Evolutionary conservation across 2,113 vertebrate species (phyloP).

Genomic region (Marmota flaviventris): DNA sequence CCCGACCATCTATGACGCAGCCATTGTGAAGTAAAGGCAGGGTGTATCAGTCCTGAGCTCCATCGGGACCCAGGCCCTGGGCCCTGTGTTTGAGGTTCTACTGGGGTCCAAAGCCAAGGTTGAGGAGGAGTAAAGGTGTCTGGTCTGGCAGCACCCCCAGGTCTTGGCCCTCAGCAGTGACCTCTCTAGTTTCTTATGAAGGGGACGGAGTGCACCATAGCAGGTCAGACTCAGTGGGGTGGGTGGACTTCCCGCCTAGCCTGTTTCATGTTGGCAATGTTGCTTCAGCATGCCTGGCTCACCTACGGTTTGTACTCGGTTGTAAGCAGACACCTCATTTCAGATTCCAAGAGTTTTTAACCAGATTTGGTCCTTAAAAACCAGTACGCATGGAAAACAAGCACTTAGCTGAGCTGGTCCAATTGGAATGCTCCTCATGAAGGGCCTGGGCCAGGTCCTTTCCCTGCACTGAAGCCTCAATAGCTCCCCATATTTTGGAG

Average conservation of each 20-base stretch:
- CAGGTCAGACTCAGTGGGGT: neutral
- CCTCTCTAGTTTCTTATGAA: neutral
- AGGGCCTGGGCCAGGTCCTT: neutral
- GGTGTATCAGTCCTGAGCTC: neutral
- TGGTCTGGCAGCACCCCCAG: neutral
- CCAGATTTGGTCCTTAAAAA: neutral
- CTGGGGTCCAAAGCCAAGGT: neutral
- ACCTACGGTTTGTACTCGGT: neutral
- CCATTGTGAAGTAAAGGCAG: neutral
- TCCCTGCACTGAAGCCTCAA: neutral
- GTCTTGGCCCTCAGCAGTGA: neutral
- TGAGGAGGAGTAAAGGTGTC: neutral
- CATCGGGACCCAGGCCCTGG: neutral
- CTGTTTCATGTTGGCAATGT: neutral
- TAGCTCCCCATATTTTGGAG: neutral
- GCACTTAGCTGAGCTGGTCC: no score
- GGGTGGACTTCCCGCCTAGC: neutral
- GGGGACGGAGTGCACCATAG: neutral
- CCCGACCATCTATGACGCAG: neutral
- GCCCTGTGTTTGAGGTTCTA: neutral
- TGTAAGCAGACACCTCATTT: neutral
- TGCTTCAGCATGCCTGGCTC: neutral
- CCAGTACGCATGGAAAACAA: neutral
- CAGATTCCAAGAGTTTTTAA: neutral
- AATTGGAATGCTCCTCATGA: neutral